Evolutionary conservation across 2,797 vertebrate species (phyloP), one percentile per base, ranked within the genome.

Genomic region (Lithobates sylvaticus): DNA sequence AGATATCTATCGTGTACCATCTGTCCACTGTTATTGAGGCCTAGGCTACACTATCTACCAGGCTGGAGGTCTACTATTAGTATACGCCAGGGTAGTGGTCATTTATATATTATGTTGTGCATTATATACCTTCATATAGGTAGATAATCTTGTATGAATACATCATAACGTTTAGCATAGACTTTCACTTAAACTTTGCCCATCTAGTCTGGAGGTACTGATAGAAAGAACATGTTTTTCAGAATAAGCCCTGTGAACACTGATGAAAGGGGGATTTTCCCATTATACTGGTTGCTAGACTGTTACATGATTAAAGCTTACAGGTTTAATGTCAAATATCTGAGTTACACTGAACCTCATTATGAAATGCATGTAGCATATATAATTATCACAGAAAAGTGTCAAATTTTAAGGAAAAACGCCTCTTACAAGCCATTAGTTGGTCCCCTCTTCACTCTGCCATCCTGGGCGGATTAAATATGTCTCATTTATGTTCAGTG

Each of bases 361-460:
- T 80, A 79, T 70, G 47, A 21, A 44, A 34, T 36, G 29, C 3
- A 29, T 36, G 18, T n/a, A 9, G 67, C 9, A 34, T 58, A 34
- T 29, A 80, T 54, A 80, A 80, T 80, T 80, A 80, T 50, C 12
- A 69, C 69, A 71, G 50, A 80, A 68, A 77, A 70, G 8, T 15
- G 4, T 39, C 2, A 32, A 29, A 21, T 80, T 80, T 71, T 23
- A 50, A 3, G 54, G 29, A 80, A 70, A 80, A 71, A 54, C 44
- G 42, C 68, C 67, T 80, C 27, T 34, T n/a, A n/a, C 78, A n/a
- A 36, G 36, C 67, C 50, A 54, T 80, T 80, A 80, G 42, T 65
- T 21, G 39, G 12, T 67, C 67, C 10, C 23, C 67, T 70, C 67
- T 67, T 61, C 76, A 44, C 77, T 44, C 34, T 42, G 50, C 72